Evolutionary conservation across 2,888 invertebrate species (phyloP).

Genomic region (Cabera pusaria): DNA sequence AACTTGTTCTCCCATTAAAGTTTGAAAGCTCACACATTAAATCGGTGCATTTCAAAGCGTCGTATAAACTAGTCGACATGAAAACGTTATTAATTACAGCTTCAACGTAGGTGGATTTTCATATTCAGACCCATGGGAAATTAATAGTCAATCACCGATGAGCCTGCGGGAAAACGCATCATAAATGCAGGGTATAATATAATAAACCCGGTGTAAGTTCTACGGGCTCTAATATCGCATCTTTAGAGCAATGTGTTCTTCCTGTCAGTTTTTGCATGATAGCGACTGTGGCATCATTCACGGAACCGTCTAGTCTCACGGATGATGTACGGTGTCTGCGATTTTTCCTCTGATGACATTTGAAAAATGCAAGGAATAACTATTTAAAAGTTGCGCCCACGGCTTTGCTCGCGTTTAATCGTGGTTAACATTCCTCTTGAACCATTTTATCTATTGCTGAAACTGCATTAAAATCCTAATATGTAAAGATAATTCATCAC

Average conservation of each 20-base stretch:
- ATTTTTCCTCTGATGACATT: too few relatives aligned
- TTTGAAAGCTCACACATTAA: slow-evolving; percentile 9
- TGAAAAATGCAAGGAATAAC: too few relatives aligned
- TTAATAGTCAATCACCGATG: slow-evolving; percentile 36
- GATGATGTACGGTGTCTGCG: slow-evolving; percentile 8
- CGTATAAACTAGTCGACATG: slow-evolving; percentile 55
- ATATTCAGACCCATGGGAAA: slow-evolving; percentile 44
- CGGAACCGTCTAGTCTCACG: slow-evolving; percentile 3
- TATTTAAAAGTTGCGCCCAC: too few relatives aligned
- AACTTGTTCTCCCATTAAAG: slow-evolving; percentile 7
- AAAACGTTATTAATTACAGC: slow-evolving; percentile 52
- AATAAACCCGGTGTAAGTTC: slow-evolving; percentile 8
- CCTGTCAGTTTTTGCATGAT: slow-evolving; percentile 9
- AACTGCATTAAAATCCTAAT: too few relatives aligned
- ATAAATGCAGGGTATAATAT: slow-evolving; percentile 7
- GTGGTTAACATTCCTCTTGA: too few relatives aligned
- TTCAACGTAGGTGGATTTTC: slow-evolving; percentile 44
- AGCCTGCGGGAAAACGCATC: slow-evolving; percentile 24
- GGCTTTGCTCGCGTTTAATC: too few relatives aligned
- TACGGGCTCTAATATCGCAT: slow-evolving; percentile 11
- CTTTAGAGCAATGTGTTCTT: slow-evolving; percentile 16
- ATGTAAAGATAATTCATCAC: too few relatives aligned
- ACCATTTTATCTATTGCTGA: too few relatives aligned
- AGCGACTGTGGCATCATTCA: slow-evolving; percentile 7
- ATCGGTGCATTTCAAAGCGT: slow-evolving; percentile 9